Base-by-base conservation (phyloP, 2,113 vertebrate genomes). In the Syngnathoides biaculeatus region DNA sequence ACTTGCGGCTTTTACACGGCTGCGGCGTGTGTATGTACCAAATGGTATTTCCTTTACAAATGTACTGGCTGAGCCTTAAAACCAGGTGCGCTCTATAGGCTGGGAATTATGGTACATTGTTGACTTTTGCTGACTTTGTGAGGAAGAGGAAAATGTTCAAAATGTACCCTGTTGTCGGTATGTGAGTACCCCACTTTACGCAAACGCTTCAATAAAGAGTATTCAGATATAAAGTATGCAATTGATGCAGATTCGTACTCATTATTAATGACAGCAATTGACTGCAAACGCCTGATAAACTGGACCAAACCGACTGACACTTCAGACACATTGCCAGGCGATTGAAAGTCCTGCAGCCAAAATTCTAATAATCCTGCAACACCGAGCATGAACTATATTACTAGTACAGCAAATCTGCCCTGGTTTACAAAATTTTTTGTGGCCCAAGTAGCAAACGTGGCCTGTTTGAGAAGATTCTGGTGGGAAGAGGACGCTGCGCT, bases 391-490 rank as follows among this genome's bases (percentile, higher is more conserved):
- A 60, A 39, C 58, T 58, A 27, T 27, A 35, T 35, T 35, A 58
- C 13, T 27, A 13, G 24, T 53, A 22, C 5, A 22, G 52, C 52
- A 20, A 35, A 35, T 35, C 14, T 60, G 30, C 5, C 7, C 58
- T 60, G 20, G 19, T 39, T 39, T 60, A 60, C 35, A 19, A 39
- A 39, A n/a, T n/a, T n/a, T n/a, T n/a, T n/a, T 60, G 58, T 22
- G 58, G 35, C 30, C 58, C 19, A 22, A 60, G 58, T 20, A 40
- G 58, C 58, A 38, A 39, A 60, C 35, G 35, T 60, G 35, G 58
- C 58, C n/a, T 60, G 35, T 40, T 60, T 39, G 19, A 20, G 35
- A 60, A 59, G 58, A 39, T 60, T 60, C 58, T 39, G 35, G 58
- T 60, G 35, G 58, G n/a, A 60, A 39, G 8, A 13, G 30, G 19